Base-by-base conservation (phyloP, 2,797 vertebrate species). In the Octomys mimax region DNA sequence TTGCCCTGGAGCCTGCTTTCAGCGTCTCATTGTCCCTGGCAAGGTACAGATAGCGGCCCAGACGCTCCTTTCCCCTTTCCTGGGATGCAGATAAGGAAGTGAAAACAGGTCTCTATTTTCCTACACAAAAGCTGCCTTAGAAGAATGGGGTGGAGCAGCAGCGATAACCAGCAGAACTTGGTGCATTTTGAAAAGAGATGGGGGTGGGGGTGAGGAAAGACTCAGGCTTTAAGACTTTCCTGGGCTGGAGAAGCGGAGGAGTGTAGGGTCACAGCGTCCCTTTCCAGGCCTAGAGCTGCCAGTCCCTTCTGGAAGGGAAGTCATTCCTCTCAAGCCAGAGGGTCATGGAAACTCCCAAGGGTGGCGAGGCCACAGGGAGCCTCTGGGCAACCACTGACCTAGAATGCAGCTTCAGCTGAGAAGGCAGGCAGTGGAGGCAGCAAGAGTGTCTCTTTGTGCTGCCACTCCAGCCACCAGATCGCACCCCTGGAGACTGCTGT, bases 41-140 rank as follows among this genome's bases (percentile, higher is more conserved):
- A 98, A 98, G 98, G 94, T 95, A 62, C 95, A 98, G 98, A 99
- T 98, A 99, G 98, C 92, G 46, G 91, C 91, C 98, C 97, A 98
- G 98, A 98, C 98, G n/a, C 97, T 97, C 97, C 98, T 98, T 98
- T 98, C 97, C 98, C 98, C 97, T 98, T 98, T 98, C 97, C 98
- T 98, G 98, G 95, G 96, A 97, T 95, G 61, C 96, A 97, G 99
- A 99, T 99, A 98, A 99, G 98, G 97, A 92, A 90, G 94, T 95
- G 97, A 97, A 99, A 98, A 98, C 97, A 98, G 97, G 98, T 98
- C 98, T 98, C 90, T 57, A 98, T 97, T 93, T 97, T 97, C 89
- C 85, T 98, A 83, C 95, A 97, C 92, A 98, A 96, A 96, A 98
- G 92, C 94, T 91, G 0, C 59, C 88, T 89, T 95, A 93, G 98